Conservation (phyloP, 2,888 invertebrate genomes). For the Julus scanicus region DNA sequence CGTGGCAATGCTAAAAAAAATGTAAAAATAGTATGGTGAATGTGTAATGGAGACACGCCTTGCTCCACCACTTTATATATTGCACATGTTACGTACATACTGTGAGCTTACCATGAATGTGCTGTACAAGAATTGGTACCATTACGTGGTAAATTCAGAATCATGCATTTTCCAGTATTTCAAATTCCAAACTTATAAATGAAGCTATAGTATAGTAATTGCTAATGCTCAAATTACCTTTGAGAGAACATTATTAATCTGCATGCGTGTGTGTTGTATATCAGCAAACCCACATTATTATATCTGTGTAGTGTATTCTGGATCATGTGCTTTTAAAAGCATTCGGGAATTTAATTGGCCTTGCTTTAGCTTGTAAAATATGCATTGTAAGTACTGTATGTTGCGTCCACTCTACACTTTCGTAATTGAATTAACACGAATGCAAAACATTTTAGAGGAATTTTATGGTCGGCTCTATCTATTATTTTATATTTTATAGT, state of each 20-base stretch:
- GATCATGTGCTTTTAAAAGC: not conserved
- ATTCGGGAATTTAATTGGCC: slow-evolving; percentile 6
- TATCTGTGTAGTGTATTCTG: not conserved
- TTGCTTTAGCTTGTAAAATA: not conserved
- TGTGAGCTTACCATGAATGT: too few relatives aligned
- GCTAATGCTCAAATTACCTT: not conserved
- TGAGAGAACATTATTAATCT: not conserved
- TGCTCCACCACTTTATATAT: too few relatives aligned
- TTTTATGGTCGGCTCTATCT: not conserved
- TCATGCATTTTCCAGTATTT: not conserved
- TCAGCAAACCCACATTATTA: not conserved
- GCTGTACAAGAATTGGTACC: too few relatives aligned
- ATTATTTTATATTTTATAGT: not conserved
- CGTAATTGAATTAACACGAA: not conserved
- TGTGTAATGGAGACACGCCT: too few relatives aligned
- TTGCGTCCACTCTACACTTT: not conserved
- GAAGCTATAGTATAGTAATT: slow-evolving; percentile 9
- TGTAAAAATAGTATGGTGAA: too few relatives aligned
- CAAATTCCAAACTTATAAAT: not conserved
- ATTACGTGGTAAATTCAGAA: too few relatives aligned
- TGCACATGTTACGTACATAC: too few relatives aligned
- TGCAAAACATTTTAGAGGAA: not conserved
- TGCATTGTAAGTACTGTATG: not conserved
- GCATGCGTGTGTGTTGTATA: not conserved
- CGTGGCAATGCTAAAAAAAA: too few relatives aligned